These are phyloP conservation scores for Mirounga angustirostris DNA, from an alignment of 2,113 vertebrate species.

Conservation along the genomic window DNA sequence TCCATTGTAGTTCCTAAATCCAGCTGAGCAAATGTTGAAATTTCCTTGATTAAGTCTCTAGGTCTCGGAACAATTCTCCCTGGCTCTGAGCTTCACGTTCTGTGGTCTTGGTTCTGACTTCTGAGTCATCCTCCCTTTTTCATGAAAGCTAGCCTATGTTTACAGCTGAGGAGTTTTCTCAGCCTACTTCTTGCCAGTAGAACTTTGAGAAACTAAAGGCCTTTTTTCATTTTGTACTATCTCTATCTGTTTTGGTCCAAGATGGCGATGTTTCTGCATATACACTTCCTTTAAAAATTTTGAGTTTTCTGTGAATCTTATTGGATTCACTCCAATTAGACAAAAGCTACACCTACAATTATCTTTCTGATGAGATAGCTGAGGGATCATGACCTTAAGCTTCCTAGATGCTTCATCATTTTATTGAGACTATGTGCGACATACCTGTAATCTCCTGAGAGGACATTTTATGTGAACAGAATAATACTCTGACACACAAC, in stretches of 20 bases:
- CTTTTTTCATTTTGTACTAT: neutral
- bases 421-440: neutral
- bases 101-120: neutral
- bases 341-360: neutral
- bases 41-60: slow-evolving; percentile 1
- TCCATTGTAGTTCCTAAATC: slow-evolving; percentile 14
- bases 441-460: neutral
- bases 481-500: neutral
- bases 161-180: neutral
- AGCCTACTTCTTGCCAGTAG: neutral
- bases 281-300: neutral
- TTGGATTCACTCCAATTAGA: neutral
- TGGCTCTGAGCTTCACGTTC: neutral
- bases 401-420: slow-evolving; percentile 24
- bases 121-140: neutral
- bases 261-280: neutral
- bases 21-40: slow-evolving; percentile 1
- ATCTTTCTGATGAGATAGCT: neutral
- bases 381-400: neutral
- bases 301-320: neutral
- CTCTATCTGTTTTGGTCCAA: neutral
- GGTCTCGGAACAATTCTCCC: neutral
- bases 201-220: neutral
- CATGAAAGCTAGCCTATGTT: neutral
- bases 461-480: neutral